Conservation (phyloP, 2,888 invertebrate species). For the Philhelius pedissequus region DNA sequence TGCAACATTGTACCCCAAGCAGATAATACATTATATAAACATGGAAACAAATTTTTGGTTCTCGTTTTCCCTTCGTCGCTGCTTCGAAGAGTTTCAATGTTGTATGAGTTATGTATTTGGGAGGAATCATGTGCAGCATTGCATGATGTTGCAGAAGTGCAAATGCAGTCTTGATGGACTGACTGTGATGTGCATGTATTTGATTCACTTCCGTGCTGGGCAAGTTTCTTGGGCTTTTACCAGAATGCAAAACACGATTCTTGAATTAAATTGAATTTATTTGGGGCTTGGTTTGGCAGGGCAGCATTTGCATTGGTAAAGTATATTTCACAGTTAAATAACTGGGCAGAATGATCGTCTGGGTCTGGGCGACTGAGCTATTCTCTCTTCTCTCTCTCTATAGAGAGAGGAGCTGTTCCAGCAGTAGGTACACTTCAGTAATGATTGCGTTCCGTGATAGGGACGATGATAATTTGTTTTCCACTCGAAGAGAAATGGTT, state of each 20-base stretch:
- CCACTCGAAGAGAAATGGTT: constrained; percentile 55
- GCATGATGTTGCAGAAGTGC: constrained; percentile 3
- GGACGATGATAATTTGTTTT: constrained; percentile 53
- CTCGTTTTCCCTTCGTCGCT: background rate
- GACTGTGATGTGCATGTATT: background rate
- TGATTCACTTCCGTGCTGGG: constrained; percentile 15
- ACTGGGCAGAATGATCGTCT: constrained; percentile 14
- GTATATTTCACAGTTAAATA: constrained; percentile 62
- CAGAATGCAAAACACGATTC: constrained; percentile 53
- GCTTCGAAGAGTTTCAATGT: background rate
- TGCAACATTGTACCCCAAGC: constrained; percentile 23
- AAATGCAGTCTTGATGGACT: background rate
- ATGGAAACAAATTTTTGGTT: constrained; percentile 32
- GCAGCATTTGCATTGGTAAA: constrained; percentile 7
- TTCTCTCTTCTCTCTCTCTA: no score
- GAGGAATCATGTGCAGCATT: background rate
- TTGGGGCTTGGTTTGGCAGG: constrained; percentile 41
- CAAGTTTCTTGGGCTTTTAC: constrained; percentile 1
- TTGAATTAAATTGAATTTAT: constrained; percentile 66
- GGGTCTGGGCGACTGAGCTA: no score
- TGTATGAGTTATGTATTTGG: no score
- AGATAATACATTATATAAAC: constrained; percentile 5
- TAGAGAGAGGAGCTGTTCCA: background rate
- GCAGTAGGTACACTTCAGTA: constrained; percentile 22
- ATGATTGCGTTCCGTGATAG: constrained; percentile 54